These are phyloP conservation scores for Nymphalis io DNA, from an alignment of 1,140 invertebrate genomes.

Conservation along the genomic window DNA sequence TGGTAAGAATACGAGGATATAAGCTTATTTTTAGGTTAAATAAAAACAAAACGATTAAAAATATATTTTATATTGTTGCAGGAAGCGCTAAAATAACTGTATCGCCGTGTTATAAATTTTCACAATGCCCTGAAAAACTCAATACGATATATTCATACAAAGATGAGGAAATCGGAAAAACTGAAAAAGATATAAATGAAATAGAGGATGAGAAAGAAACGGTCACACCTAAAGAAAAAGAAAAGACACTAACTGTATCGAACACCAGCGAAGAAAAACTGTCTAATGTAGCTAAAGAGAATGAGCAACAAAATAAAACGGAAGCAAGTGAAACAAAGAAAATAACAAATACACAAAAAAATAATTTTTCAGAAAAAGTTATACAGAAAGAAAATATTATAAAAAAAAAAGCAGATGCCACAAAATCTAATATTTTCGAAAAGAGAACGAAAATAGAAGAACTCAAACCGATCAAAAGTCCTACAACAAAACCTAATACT, in stretches of 20 bases:
- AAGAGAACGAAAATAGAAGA: not conserved
- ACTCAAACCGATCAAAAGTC: not conserved
- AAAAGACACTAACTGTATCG: constrained; percentile 5
- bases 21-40: not conserved
- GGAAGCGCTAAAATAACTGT: constrained; percentile 52
- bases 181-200: not conserved
- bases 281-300: not conserved
- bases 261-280: not conserved
- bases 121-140: constrained; percentile 49
- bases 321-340: constrained; percentile 16
- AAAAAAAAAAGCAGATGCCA: constrained; percentile 2
- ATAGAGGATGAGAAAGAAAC: constrained; percentile 18
- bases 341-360: constrained; percentile 12
- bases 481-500: not conserved
- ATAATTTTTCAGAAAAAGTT: constrained; percentile 13
- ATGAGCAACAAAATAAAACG: constrained; percentile 11
- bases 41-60: too few species aligned
- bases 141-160: constrained; percentile 45
- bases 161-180: constrained; percentile 13
- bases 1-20: constrained; percentile 42
- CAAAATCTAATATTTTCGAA: not conserved
- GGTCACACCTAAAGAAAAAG: constrained; percentile 23
- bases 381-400: not conserved
- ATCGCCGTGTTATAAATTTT: constrained; percentile 55
- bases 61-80: constrained; percentile 24